A percentile compares a stretch with the other conserved stretches of the same genome.
Evolutionary conservation across 2,888 invertebrate species (phyloP).

Genomic region (Stramonita haemastoma): DNA sequence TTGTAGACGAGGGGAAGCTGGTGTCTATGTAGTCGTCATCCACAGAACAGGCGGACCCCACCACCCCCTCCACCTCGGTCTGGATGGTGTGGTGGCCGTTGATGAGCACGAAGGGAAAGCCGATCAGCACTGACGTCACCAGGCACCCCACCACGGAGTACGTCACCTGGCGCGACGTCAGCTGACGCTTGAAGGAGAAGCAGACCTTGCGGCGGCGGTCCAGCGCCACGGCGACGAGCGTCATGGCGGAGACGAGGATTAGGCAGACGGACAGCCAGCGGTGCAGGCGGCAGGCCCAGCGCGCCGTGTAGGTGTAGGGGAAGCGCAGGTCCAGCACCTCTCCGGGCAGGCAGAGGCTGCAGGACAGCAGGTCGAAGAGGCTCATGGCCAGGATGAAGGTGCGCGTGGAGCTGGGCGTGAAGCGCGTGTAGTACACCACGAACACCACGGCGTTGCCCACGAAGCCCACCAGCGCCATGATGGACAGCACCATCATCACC

Average conservation of each 20-base stretch:
- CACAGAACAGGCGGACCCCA: constrained; percentile 62
- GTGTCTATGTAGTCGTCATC: constrained; percentile 51
- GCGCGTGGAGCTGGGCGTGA: constrained; percentile 57
- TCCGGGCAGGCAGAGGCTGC: constrained; percentile 59
- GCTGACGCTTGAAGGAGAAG: constrained; percentile 56
- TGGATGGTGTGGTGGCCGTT: constrained; percentile 55
- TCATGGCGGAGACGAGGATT: constrained; percentile 62
- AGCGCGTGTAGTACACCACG: constrained; percentile 59
- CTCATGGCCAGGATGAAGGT: constrained; percentile 63
- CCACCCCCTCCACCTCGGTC: constrained; percentile 50
- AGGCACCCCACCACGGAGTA: constrained; percentile 54
- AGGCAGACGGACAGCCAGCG: constrained; percentile 59
- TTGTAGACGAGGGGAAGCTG: constrained; percentile 57
- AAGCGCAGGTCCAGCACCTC: constrained; percentile 63
- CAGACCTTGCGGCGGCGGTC: constrained; percentile 64
- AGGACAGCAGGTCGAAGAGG: constrained; percentile 62
- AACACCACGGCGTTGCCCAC: constrained; percentile 62
- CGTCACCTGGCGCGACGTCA: constrained; percentile 54
- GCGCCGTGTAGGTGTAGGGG: constrained; percentile 61
- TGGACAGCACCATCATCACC: constrained; percentile 57
- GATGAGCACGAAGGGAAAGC: constrained; percentile 56
- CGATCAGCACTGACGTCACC: constrained; percentile 53
- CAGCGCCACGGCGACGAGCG: constrained; percentile 63
- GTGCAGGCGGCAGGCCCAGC: constrained; percentile 57
- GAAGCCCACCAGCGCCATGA: constrained; percentile 62